These are phyloP conservation scores for Tenthredo amoena DNA, from an alignment of 2,888 invertebrate species.

Conservation along the genomic window DNA sequence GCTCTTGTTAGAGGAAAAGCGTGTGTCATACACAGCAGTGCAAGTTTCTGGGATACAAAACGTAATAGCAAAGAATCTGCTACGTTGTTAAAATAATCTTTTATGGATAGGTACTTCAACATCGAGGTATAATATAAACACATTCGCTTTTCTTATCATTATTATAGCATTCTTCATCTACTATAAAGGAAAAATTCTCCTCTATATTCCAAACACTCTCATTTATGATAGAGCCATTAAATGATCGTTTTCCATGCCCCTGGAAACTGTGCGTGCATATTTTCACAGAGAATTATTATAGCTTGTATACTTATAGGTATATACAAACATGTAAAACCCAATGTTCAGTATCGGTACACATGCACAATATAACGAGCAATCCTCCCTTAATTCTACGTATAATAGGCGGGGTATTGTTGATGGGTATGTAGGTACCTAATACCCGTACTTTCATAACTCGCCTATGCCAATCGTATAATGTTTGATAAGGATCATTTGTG, in stretches of 20 bases:
- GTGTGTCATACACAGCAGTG: not conserved
- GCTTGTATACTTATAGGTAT: not conserved
- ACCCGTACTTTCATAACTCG: conserved; percentile 21
- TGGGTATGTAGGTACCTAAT: not conserved
- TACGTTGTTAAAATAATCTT: not conserved
- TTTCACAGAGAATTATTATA: not conserved
- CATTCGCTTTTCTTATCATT: not conserved
- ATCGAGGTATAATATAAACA: not conserved
- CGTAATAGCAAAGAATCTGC: not conserved
- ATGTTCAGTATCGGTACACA: not conserved
- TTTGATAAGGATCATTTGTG: conserved; percentile 26
- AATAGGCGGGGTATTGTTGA: not conserved
- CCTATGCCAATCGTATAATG: conserved; percentile 26
- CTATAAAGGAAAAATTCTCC: not conserved
- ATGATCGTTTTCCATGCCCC: not conserved
- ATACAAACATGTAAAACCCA: not conserved
- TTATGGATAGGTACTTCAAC: not conserved
- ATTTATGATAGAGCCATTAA: conserved; percentile 21
- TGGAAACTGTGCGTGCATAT: not conserved
- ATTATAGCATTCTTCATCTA: not conserved
- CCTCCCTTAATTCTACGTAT: conserved; percentile 1
- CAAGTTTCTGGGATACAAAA: not conserved
- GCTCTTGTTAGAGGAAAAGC: conserved; percentile 26
- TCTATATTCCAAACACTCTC: not conserved
- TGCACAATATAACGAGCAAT: not conserved